phyloP scores from a whole-genome alignment of 35 echinoderm and acorn worm genomes.

The Ophiothrix spiculata region DNA sequence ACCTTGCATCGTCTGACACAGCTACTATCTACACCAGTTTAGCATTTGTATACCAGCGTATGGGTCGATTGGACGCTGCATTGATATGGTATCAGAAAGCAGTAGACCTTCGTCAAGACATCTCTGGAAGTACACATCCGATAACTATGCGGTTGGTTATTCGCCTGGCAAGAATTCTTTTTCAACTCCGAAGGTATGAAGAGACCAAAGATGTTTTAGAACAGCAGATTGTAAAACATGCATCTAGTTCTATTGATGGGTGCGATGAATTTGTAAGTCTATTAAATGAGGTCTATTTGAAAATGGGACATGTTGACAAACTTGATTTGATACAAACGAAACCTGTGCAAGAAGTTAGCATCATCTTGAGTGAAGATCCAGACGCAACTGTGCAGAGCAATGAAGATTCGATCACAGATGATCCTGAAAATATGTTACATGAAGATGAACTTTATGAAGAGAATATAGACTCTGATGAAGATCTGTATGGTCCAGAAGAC shows the following conservation, averaged over 20 bases:
- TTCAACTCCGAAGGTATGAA: not conserved
- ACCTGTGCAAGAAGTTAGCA: not conserved
- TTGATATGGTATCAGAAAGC: not conserved
- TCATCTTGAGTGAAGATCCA: not conserved
- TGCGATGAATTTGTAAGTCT: not conserved
- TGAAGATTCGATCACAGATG: not conserved
- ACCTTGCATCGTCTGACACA: not conserved
- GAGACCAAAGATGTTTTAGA: not conserved
- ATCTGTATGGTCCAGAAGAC: not conserved
- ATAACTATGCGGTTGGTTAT: not conserved
- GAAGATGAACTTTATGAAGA: not conserved
- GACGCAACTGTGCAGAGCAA: not conserved
- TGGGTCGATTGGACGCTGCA: not conserved
- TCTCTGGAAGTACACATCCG: not conserved
- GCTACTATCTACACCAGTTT: not conserved
- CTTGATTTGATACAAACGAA: not conserved
- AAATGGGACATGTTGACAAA: not conserved
- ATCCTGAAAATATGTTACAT: not conserved
- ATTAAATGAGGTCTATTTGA: not conserved
- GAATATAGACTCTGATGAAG: not conserved
- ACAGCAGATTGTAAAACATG: not conserved
- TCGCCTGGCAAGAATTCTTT: not conserved
- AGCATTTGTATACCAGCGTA: not conserved
- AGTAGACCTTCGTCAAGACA: not conserved
- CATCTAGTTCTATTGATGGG: not conserved